A percentile compares a stretch with the other conserved stretches of the same genome.
Evolutionary conservation across 2,113 vertebrate genomes (phyloP).

Genomic region (Grammomys surdaster): DNA sequence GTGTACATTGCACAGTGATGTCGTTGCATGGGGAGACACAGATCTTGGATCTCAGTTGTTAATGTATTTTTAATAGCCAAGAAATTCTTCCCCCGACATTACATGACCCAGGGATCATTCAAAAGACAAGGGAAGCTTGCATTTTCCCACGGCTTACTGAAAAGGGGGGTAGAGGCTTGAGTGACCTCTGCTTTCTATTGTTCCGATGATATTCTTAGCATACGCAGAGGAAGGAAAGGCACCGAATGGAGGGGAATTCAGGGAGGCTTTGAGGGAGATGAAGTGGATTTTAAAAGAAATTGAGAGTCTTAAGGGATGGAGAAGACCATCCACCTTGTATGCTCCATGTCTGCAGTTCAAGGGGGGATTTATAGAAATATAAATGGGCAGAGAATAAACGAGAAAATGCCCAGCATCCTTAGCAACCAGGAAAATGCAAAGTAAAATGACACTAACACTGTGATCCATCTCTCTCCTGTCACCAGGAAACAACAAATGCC

Average conservation of each 20-base stretch:
- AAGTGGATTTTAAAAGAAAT: constrained; percentile 16
- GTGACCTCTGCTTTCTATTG: neutral
- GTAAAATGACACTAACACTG: neutral
- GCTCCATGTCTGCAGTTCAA: neutral
- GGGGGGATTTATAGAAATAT: neutral
- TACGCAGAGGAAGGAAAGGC: neutral
- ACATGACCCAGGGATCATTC: neutral
- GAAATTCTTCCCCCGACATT: constrained; percentile 40
- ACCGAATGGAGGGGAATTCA: neutral
- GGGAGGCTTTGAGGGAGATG: neutral
- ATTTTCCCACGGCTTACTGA: constrained; percentile 8
- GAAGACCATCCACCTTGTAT: neutral
- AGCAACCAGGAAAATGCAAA: neutral
- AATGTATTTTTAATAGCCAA: constrained; percentile 5
- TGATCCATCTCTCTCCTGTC: neutral
- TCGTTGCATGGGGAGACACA: neutral
- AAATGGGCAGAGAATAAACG: neutral
- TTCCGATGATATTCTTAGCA: neutral
- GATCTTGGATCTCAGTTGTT: neutral
- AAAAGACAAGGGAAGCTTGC: neutral
- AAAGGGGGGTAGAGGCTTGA: neutral
- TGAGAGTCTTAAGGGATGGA: neutral
- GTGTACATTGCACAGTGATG: neutral
- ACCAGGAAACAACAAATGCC: neutral
- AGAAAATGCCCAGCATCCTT: neutral